These are phyloP conservation scores for Pachyuromys duprasi DNA, from an alignment of 2,797 vertebrate genomes.

Conservation along the genomic window DNA sequence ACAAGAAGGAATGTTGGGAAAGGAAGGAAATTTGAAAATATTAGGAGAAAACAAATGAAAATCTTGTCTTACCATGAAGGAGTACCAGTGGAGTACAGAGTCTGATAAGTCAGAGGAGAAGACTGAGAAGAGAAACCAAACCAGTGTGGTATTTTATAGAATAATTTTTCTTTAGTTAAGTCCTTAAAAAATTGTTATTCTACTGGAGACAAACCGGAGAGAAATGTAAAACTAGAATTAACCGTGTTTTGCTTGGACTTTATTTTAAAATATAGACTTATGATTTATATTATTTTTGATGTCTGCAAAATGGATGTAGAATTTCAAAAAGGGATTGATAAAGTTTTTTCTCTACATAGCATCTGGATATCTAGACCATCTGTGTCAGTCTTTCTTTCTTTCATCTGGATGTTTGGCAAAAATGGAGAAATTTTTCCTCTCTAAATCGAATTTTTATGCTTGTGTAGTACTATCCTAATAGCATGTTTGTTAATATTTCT, in stretches of 20 bases:
- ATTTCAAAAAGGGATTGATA: constrained; percentile 41
- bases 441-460: constrained; percentile 65
- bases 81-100: neutral
- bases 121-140: neutral
- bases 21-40: neutral
- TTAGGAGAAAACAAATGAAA: neutral
- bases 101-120: constrained; percentile 22
- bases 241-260: constrained; percentile 26
- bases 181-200: neutral
- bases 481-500: constrained; percentile 62
- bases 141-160: constrained; percentile 27
- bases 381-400: constrained; percentile 57
- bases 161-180: constrained; percentile 38
- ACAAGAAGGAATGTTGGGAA: neutral
- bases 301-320: constrained; percentile 57
- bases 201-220: neutral
- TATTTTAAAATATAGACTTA: constrained; percentile 32
- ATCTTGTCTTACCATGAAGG: constrained; percentile 14
- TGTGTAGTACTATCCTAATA: neutral
- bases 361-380: constrained; percentile 72
- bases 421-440: constrained; percentile 50
- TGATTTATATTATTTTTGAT: constrained; percentile 48
- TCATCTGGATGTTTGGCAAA: constrained; percentile 68
- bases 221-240: constrained; percentile 25
- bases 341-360: constrained; percentile 35